phyloP scores from a whole-genome alignment of 2,797 vertebrate genomes.

The Darevskia nairensis region DNA sequence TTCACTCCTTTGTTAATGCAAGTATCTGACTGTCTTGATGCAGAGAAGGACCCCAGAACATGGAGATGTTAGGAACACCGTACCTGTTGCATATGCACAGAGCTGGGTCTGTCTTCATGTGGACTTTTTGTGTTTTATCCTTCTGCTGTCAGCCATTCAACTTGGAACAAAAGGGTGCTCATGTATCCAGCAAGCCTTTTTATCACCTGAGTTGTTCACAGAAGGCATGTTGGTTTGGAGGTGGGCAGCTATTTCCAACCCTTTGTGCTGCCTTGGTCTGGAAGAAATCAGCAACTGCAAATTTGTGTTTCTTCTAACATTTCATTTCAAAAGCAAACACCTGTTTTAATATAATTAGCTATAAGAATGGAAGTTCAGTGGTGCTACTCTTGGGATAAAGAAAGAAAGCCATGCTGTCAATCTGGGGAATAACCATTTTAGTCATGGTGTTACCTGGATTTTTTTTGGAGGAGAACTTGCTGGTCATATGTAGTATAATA shows the following conservation, averaged over 20 bases:
- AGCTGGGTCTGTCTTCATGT: background rate
- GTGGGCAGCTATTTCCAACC: background rate
- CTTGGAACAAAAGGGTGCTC: background rate
- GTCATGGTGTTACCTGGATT: background rate
- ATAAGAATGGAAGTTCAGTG: background rate
- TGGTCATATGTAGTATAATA: background rate
- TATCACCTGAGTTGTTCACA: background rate
- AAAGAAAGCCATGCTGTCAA: background rate
- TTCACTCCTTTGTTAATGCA: background rate
- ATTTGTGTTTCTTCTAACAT: background rate
- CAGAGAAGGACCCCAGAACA: background rate
- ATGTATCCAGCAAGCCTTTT: background rate
- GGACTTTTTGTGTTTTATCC: background rate
- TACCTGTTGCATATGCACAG: background rate
- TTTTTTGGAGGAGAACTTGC: background rate
- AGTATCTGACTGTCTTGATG: background rate
- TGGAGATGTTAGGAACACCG: background rate
- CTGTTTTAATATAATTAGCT: slow-evolving; percentile 6
- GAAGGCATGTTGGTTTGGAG: background rate
- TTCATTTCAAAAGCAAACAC: no score
- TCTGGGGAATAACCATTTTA: background rate
- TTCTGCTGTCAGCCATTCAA: background rate
- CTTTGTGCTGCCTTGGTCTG: background rate
- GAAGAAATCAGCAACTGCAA: background rate
- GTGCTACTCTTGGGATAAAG: background rate